phyloP scores from a whole-genome alignment of 35 echinoderm and acorn worm species.

The Ophiothrix spiculata region DNA sequence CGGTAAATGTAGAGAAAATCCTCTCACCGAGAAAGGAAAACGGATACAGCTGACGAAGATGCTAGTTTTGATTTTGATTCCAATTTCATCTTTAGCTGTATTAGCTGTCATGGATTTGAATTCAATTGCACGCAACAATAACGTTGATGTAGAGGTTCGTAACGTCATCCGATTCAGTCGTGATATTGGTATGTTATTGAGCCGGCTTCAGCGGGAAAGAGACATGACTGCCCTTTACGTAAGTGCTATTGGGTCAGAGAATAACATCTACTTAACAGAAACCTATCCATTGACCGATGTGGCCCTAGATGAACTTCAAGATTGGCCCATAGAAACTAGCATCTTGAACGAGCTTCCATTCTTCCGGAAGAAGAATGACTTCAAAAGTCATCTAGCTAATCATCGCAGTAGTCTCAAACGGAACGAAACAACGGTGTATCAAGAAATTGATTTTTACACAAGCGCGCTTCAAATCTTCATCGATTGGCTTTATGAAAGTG shows the following conservation, averaged over 20 bases:
- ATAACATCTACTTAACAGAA: slow-evolving; percentile 57
- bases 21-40: slow-evolving; percentile 52
- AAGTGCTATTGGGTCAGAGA: slow-evolving; percentile 57
- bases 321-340: slow-evolving; percentile 66
- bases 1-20: slow-evolving; percentile 54
- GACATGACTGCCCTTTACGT: slow-evolving; percentile 72
- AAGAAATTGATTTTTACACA: slow-evolving; percentile 67
- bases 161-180: slow-evolving; percentile 76
- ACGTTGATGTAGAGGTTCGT: slow-evolving; percentile 19
- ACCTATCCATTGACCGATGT: slow-evolving; percentile 56
- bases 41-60: slow-evolving; percentile 73
- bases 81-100: slow-evolving; percentile 53
- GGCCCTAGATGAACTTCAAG: slow-evolving; percentile 56
- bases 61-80: slow-evolving; percentile 57
- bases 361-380: slow-evolving; percentile 65
- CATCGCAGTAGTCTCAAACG: slow-evolving; percentile 39
- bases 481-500: slow-evolving; percentile 75
- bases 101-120: slow-evolving; percentile 55
- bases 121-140: slow-evolving; percentile 47
- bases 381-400: slow-evolving; percentile 46
- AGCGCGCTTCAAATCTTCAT: slow-evolving; percentile 62
- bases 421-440: slow-evolving; percentile 57
- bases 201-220: slow-evolving; percentile 59
- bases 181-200: slow-evolving; percentile 70
- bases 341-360: slow-evolving; percentile 58